Evolutionary conservation across 2,888 invertebrate species (phyloP).

Genomic region (Athalia circularis): DNA sequence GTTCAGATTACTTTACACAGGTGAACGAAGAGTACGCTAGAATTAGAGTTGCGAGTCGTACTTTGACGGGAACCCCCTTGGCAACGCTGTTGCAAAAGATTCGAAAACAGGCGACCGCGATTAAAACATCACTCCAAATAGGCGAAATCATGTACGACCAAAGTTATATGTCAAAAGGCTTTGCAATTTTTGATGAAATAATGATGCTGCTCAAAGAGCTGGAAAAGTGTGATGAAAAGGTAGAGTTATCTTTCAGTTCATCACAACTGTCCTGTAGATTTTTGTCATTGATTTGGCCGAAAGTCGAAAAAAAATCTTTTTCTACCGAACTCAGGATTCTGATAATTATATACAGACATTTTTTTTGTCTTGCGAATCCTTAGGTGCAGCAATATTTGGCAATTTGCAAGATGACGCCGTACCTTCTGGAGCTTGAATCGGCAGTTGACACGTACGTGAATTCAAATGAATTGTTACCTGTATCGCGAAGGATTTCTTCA

Average conservation of each 20-base stretch:
- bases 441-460: conserved; percentile 58
- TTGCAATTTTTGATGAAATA: conserved; percentile 57
- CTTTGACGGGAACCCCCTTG: conserved; percentile 58
- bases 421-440: conserved; percentile 58
- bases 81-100: conserved; percentile 59
- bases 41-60: conserved; percentile 62
- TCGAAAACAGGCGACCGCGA: conserved; percentile 58
- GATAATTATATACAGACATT: background rate
- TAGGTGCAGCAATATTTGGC: conserved; percentile 65
- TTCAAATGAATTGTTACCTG: conserved; percentile 54
- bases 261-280: too few relatives aligned
- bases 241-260: conserved; percentile 24
- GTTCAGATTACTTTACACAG: conserved; percentile 39
- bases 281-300: conserved; percentile 11
- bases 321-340: background rate
- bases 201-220: conserved; percentile 56
- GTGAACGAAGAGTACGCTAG: conserved; percentile 56
- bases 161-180: conserved; percentile 57
- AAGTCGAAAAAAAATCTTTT: background rate
- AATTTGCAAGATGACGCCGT: conserved; percentile 58
- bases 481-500: conserved; percentile 33
- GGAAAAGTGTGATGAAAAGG: conserved; percentile 63
- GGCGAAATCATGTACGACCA: conserved; percentile 54
- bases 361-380: background rate
- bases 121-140: conserved; percentile 58